phyloP scores from a whole-genome alignment of 2,888 invertebrate genomes.

The Aricia artaxerxes region DNA sequence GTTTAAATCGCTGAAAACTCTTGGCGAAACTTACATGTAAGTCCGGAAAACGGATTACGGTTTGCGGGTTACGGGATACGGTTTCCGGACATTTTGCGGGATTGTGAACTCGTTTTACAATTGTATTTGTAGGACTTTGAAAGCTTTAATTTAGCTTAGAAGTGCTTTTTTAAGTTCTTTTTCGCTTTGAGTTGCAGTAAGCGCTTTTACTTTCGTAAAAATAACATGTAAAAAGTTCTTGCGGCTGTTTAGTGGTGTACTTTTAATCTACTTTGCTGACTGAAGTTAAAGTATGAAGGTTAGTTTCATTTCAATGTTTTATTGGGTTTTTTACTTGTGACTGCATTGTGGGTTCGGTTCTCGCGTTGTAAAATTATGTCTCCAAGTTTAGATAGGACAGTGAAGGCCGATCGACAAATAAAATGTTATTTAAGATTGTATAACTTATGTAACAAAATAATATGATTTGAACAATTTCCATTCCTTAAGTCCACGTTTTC shows the following conservation, averaged over 20 bases:
- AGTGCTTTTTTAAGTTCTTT: slow-evolving; percentile 1
- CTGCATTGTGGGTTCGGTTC: too few species aligned
- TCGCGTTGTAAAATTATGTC: too few species aligned
- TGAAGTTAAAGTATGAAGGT: too few species aligned
- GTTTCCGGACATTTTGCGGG: not conserved
- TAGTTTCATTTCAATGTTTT: too few species aligned
- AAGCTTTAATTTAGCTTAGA: not conserved
- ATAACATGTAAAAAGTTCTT: not conserved
- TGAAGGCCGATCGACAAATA: too few species aligned
- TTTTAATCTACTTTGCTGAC: not conserved
- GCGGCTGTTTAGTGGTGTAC: not conserved
- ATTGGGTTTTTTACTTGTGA: too few species aligned
- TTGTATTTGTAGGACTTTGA: slow-evolving; percentile 12
- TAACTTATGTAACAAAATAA: too few species aligned
- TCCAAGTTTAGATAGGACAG: too few species aligned
- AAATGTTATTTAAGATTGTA: too few species aligned
- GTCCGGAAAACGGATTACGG: not conserved
- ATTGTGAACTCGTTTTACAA: not conserved
- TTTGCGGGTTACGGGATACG: not conserved
- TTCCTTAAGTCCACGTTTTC: too few species aligned
- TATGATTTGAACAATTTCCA: too few species aligned
- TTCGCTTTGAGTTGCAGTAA: not conserved
- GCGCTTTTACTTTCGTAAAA: not conserved
- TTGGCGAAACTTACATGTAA: not conserved
- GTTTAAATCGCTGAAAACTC: not conserved